Evolutionary conservation across 2,888 invertebrate species (phyloP).

Genomic region (Zaprionus obscuricornis): DNA sequence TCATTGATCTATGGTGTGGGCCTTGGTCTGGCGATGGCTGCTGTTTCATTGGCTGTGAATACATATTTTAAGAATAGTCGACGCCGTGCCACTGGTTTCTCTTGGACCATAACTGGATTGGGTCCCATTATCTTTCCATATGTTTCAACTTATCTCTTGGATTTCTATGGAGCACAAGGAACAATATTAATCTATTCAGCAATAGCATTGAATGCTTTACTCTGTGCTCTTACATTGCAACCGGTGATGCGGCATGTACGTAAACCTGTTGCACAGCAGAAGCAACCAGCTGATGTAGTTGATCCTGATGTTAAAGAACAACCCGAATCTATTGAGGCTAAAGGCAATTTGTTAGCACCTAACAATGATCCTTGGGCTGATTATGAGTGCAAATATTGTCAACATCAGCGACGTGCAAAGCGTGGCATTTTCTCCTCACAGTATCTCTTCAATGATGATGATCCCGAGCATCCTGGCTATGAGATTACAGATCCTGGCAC

Average conservation of each 20-base stretch:
- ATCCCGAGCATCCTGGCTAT: conserved; percentile 86
- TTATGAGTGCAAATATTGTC: conserved; percentile 80
- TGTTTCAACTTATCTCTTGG: conserved; percentile 86
- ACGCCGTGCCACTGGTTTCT: conserved; percentile 88
- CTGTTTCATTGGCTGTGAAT: conserved; percentile 88
- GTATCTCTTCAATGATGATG: conserved; percentile 85
- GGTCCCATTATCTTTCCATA: conserved; percentile 90
- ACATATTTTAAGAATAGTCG: conserved; percentile 89
- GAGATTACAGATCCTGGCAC: conserved; percentile 88
- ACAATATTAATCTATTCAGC: conserved; percentile 88
- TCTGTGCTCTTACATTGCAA: conserved; percentile 87
- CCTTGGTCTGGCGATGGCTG: conserved; percentile 87
- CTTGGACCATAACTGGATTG: conserved; percentile 89
- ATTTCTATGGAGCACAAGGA: conserved; percentile 87
- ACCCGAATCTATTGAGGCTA: conserved; percentile 51
- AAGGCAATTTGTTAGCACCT: conserved; percentile 59
- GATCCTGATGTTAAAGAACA: conserved; percentile 23
- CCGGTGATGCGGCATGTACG: conserved; percentile 89
- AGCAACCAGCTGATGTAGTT: not conserved
- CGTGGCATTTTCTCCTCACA: conserved; percentile 80
- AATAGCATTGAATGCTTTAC: conserved; percentile 87
- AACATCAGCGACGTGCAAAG: conserved; percentile 68
- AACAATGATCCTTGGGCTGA: conserved; percentile 55
- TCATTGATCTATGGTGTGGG: conserved; percentile 88
- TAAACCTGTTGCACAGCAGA: conserved; percentile 82